Conservation (phyloP, 2,113 vertebrate genomes). For the Colossoma macropomum region DNA sequence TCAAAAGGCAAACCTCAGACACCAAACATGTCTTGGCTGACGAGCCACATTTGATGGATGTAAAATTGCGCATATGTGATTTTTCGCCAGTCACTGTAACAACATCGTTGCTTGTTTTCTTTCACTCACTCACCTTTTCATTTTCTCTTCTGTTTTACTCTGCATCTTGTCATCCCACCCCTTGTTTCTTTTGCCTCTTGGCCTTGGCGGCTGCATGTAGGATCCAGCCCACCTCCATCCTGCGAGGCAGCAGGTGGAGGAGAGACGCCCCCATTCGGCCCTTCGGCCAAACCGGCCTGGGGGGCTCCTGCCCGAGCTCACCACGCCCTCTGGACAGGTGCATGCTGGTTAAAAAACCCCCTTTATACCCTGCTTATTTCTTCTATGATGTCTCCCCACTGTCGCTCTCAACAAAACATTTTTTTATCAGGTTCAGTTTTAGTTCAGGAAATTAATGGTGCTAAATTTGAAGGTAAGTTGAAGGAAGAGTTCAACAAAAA, state of each 20-base stretch:
- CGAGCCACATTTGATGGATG: too few relatives aligned
- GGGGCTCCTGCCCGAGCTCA: constrained; percentile 71
- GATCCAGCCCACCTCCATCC: constrained; percentile 80
- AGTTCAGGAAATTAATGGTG: too few relatives aligned
- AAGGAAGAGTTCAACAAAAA: too few relatives aligned
- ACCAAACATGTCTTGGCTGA: too few relatives aligned
- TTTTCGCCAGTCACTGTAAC: too few relatives aligned
- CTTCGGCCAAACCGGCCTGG: constrained; percentile 67
- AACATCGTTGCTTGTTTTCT: constrained; percentile 37
- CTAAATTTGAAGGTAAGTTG: too few relatives aligned
- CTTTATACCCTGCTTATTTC: not conserved
- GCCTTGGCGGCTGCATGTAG: constrained; percentile 56
- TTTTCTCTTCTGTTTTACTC: not conserved
- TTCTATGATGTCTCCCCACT: too few relatives aligned
- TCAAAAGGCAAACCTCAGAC: too few relatives aligned
- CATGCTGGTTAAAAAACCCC: constrained; percentile 56
- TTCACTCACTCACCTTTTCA: not conserved
- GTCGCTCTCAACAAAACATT: not conserved
- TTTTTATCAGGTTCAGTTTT: not conserved
- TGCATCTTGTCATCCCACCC: not conserved
- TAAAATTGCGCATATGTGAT: too few relatives aligned
- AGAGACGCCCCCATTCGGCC: constrained; percentile 70
- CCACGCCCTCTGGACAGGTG: constrained; percentile 74
- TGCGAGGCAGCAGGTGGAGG: constrained; percentile 76
- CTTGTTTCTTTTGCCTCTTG: constrained; percentile 28